Percentiles rank a stretch among this genome's conserved stretches.
Conservation (phyloP, 2,113 vertebrate genomes). For the Xiphophorus hellerii region DNA sequence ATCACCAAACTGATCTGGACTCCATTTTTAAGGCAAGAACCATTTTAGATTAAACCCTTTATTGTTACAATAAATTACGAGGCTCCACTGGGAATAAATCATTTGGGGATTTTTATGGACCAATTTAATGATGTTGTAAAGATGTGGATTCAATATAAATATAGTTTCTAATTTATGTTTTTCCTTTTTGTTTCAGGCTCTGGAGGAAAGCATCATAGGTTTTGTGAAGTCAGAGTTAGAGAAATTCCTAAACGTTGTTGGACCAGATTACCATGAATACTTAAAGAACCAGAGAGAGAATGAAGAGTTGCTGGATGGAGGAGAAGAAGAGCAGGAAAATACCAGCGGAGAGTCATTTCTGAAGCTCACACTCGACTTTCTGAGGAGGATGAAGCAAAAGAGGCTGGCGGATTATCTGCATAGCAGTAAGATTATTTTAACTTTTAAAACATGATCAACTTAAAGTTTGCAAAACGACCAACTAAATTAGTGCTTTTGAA, state of each 20-base stretch:
- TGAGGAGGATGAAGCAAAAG: constrained; percentile 3
- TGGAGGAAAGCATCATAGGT: constrained; percentile 6
- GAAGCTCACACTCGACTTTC: not conserved
- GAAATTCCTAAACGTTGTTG: not conserved
- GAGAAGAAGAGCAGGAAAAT: not conserved
- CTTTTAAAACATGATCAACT: not conserved
- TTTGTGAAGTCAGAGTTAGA: constrained; percentile 7
- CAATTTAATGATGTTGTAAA: not conserved
- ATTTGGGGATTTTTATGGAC: too few relatives aligned
- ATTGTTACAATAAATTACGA: too few relatives aligned
- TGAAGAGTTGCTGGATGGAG: not conserved
- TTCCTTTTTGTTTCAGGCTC: not conserved
- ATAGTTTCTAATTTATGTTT: not conserved
- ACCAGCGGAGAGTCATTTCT: constrained; percentile 1
- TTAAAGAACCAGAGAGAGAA: not conserved
- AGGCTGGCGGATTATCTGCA: constrained; percentile 4
- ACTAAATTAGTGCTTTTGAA: too few relatives aligned
- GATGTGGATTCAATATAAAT: not conserved
- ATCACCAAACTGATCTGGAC: not conserved
- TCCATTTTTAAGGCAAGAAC: not conserved
- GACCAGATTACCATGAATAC: not conserved
- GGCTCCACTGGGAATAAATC: too few relatives aligned
- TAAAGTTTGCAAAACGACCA: too few relatives aligned
- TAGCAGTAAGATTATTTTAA: not conserved
- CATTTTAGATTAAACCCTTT: too few relatives aligned